Evolutionary conservation across 2,888 invertebrate species (phyloP).

Genomic region (Cosmorhoe ocellata): DNA sequence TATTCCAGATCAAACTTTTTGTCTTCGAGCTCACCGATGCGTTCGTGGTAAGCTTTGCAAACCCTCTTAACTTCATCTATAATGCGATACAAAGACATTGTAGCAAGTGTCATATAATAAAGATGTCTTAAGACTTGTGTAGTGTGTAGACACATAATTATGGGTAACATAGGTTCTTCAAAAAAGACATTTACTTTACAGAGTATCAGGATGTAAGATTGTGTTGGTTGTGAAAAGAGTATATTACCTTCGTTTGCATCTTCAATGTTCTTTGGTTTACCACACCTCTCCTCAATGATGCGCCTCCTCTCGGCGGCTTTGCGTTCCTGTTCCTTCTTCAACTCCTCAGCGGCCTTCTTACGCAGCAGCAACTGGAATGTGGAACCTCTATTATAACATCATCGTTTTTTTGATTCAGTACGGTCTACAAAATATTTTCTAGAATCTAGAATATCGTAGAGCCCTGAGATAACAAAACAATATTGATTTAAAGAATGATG

Average conservation of each 20-base stretch:
- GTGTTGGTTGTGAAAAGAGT: constrained; percentile 8
- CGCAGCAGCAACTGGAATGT: constrained; percentile 94
- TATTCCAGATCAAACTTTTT: constrained; percentile 99
- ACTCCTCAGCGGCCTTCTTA: constrained; percentile 99
- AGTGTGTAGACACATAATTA: constrained; percentile 45
- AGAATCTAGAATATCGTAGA: too few species aligned
- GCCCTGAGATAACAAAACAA: too few species aligned
- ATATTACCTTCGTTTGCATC: constrained; percentile 95
- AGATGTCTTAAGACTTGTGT: constrained; percentile 46
- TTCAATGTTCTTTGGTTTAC: constrained; percentile 94
- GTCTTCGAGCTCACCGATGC: constrained; percentile 94
- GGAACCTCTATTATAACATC: constrained; percentile 3
- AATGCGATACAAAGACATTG: constrained; percentile 68
- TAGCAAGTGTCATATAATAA: constrained; percentile 38
- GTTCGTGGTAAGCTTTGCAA: constrained; percentile 93
- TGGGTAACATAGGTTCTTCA: constrained; percentile 17
- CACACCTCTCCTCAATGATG: constrained; percentile 97
- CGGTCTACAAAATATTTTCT: too few species aligned
- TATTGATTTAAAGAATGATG: too few species aligned
- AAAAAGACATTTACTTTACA: not conserved
- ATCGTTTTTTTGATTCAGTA: too few species aligned
- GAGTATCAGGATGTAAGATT: not conserved
- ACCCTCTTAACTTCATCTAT: constrained; percentile 90
- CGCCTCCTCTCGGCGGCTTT: constrained; percentile 99
- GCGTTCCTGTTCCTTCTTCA: constrained; percentile 99